phyloP scores from a whole-genome alignment of 2,113 vertebrate species.

The Syrmaticus mikado region DNA sequence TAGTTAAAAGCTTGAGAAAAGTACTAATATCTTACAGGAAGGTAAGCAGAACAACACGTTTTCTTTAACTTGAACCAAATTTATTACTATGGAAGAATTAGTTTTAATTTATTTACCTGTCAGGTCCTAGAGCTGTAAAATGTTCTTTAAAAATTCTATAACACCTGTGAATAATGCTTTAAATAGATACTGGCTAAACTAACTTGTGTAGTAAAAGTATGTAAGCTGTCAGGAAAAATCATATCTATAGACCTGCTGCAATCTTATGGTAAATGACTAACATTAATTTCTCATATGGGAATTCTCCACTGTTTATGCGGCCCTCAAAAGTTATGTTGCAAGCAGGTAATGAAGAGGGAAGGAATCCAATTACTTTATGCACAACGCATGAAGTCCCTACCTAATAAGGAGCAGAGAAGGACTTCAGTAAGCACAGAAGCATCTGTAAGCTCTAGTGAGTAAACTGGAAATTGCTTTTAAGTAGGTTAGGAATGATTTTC shows the following conservation, averaged over 20 bases:
- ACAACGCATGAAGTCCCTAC: constrained; percentile 64
- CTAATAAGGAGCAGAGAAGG: constrained; percentile 71
- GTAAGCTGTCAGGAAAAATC: constrained; percentile 42
- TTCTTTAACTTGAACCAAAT: background rate
- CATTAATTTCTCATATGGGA: constrained; percentile 53
- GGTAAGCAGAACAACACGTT: background rate
- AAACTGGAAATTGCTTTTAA: constrained; percentile 72
- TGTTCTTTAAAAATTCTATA: background rate
- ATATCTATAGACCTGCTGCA: constrained; percentile 38
- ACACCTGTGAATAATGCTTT: background rate
- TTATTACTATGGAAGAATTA: background rate
- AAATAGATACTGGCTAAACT: constrained; percentile 36
- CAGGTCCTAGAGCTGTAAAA: background rate
- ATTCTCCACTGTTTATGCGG: constrained; percentile 70
- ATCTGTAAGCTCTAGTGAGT: constrained; percentile 32
- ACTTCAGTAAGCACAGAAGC: constrained; percentile 43
- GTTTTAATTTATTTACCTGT: background rate
- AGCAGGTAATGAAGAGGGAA: constrained; percentile 62
- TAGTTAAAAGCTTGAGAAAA: background rate
- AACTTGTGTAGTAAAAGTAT: constrained; percentile 5
- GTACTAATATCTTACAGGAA: background rate
- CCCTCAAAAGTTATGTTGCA: constrained; percentile 72
- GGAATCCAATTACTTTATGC: constrained; percentile 77
- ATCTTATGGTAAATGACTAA: constrained; percentile 61
- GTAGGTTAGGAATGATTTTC: constrained; percentile 36